Conservation (phyloP, 2,888 invertebrate genomes). For the Campoplex nolae region DNA sequence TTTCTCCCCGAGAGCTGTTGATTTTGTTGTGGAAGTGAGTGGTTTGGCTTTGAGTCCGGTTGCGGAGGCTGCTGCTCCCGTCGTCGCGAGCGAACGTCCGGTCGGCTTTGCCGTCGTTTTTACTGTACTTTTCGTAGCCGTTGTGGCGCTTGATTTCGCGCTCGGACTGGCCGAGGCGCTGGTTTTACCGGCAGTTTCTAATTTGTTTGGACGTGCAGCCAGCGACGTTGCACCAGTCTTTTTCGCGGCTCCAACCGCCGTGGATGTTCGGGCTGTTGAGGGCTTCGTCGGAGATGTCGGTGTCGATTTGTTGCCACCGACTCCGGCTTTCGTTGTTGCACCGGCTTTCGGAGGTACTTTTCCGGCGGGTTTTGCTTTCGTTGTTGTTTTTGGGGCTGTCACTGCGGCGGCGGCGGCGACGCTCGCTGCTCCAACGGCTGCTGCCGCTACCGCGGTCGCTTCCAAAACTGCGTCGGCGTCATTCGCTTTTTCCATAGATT, state of each 20-base stretch:
- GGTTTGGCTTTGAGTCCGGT: conserved; percentile 70
- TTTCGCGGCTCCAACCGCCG: conserved; percentile 59
- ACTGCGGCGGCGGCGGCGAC: conserved; percentile 74
- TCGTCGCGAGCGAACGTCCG: conserved; percentile 36
- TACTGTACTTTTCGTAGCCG: not conserved
- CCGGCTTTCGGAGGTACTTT: conserved; percentile 73
- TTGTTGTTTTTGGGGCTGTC: conserved; percentile 80
- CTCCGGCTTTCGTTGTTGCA: conserved; percentile 75
- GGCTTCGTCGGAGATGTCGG: conserved; percentile 78
- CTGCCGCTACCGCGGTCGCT: conserved; percentile 77
- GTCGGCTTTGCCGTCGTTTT: not conserved
- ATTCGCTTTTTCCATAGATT: conserved; percentile 72
- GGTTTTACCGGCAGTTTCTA: conserved; percentile 68
- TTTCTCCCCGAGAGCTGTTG: conserved; percentile 82
- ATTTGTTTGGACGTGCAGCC: conserved; percentile 64
- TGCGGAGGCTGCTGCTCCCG: not conserved
- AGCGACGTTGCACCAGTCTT: conserved; percentile 68
- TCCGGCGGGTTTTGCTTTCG: conserved; percentile 74
- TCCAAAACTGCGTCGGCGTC: conserved; percentile 65
- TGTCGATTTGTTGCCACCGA: conserved; percentile 72
- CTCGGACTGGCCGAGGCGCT: conserved; percentile 57
- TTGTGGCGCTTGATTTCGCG: conserved; percentile 69
- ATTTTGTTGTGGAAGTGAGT: conserved; percentile 67
- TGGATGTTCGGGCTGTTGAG: conserved; percentile 57
- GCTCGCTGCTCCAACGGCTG: conserved; percentile 69